Conservation (phyloP, 2,113 vertebrate genomes). For the Tenebrosternarchus preto region DNA sequence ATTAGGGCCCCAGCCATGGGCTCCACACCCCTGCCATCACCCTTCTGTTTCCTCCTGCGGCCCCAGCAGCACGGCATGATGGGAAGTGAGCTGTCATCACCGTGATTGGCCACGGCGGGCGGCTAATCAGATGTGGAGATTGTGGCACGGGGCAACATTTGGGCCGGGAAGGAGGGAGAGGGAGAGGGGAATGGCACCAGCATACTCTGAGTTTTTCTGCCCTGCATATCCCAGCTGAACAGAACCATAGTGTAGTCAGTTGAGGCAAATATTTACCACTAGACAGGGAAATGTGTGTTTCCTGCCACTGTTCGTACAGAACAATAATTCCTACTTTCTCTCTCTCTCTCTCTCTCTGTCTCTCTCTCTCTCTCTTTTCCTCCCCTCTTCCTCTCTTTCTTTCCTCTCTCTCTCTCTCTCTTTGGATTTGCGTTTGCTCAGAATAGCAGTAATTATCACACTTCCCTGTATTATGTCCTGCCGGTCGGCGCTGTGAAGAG, state of each 20-base stretch:
- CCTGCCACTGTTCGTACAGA: conserved; percentile 68
- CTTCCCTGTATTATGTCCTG: conserved; percentile 79
- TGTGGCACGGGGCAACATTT: not conserved
- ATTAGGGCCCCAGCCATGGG: conserved; percentile 38
- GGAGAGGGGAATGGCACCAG: conserved; percentile 40
- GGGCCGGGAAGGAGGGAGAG: conserved; percentile 1
- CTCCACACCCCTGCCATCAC: conserved; percentile 53
- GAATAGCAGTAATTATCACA: conserved; percentile 83
- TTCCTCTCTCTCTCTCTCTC: conserved; percentile 60
- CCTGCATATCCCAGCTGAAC: conserved; percentile 33
- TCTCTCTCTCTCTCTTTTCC: conserved; percentile 14
- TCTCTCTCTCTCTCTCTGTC: conserved; percentile 62
- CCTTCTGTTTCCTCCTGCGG: conserved; percentile 44
- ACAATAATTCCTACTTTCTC: conserved; percentile 72
- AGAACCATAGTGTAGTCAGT: conserved; percentile 67
- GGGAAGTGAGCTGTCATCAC: conserved; percentile 75
- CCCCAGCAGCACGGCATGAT: conserved; percentile 64
- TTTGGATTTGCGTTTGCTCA: conserved; percentile 50
- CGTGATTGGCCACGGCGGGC: conserved; percentile 62
- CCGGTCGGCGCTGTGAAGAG: conserved; percentile 60
- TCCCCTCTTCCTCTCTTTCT: too few relatives aligned
- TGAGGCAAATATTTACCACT: conserved; percentile 74
- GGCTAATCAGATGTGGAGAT: conserved; percentile 77
- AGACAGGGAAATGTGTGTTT: conserved; percentile 76
- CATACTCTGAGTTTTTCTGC: conserved; percentile 48